Base-by-base conservation (phyloP, 1,140 invertebrate species). In the Choristoneura fumiferana region DNA sequence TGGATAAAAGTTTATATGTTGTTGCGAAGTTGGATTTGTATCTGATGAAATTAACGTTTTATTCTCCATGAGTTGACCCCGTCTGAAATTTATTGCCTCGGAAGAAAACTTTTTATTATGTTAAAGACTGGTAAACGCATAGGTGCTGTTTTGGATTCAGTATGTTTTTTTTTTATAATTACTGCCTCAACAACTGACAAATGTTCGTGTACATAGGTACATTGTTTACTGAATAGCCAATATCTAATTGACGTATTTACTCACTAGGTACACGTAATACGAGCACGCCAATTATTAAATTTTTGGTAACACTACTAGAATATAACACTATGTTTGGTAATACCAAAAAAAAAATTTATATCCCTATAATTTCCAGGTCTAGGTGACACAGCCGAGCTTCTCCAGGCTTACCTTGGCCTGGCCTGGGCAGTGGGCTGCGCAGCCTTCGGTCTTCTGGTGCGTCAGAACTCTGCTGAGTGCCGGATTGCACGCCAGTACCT, bases 401-500 rank as follows among this genome's bases (percentile, higher is more conserved):
- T 97, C 1, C 95, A 96, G 76, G 91, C 93, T 9, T 96, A 96
- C 81, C 89, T 97, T 10, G 96, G 96, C 0, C 71, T 96, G 0
- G 95, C 95, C 0, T 97, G 95, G 93, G 93, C 94, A 0, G 86
- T 96, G 0, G 96, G 96, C 0, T 96, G 95, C 71, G 91, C 92
- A 4, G 93, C 93, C 0, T 96, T 97, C 75, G 96, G 96, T 12
- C 91, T 95, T 53, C 90, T 97, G 18, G 94, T 97, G 0, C 92
- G 97, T 1, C 93, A 95, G 73, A 95, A 96, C 69, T 95, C 93
- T 40, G 93, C 93, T 8, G 95, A 97, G 74, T 97, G 96, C 77
- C 91, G 95, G 40, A 96, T 97, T 45, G 95, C 95, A 0, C 87
- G 95, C 15, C 96, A 97, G 77, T 97, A 97, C 80, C 91, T 97